Percentiles rank a stretch among this genome's conserved stretches.
These are phyloP conservation scores for Drosophila rufa DNA, from an alignment of 1,140 invertebrate genomes.

Conservation along the genomic window DNA sequence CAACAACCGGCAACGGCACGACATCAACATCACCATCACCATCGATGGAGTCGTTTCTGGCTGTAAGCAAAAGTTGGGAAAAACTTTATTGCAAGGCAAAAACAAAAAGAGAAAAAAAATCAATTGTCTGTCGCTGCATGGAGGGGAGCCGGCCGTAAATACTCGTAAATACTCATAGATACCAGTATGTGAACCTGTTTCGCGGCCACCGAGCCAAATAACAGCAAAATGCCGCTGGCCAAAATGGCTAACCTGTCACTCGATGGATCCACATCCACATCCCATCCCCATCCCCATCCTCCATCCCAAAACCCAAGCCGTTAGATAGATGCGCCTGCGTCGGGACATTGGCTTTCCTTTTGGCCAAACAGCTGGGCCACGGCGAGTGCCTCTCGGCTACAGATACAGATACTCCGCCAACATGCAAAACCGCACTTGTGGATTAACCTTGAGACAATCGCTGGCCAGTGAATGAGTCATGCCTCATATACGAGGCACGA, in stretches of 20 bases:
- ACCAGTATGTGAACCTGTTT: slow-evolving; percentile 69
- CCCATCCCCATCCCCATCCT: background rate
- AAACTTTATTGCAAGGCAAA: slow-evolving; percentile 64
- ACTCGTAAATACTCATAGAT: slow-evolving; percentile 16
- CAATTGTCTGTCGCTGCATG: slow-evolving; percentile 67
- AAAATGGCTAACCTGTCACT: slow-evolving; percentile 16
- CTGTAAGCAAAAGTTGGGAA: slow-evolving; percentile 60
- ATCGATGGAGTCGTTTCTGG: slow-evolving; percentile 69
- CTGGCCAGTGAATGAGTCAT: slow-evolving; percentile 47
- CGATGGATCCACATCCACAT: slow-evolving; percentile 10
- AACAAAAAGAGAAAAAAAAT: slow-evolving; percentile 73
- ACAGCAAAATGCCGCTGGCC: slow-evolving; percentile 70
- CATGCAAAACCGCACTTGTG: slow-evolving; percentile 65
- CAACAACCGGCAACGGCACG: slow-evolving; percentile 61
- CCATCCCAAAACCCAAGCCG: background rate
- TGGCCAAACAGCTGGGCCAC: slow-evolving; percentile 12
- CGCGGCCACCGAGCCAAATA: slow-evolving; percentile 49
- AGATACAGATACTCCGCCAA: slow-evolving; percentile 36
- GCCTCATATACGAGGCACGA: slow-evolving; percentile 1
- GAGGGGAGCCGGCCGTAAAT: background rate
- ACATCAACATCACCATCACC: slow-evolving; percentile 43
- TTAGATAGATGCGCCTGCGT: slow-evolving; percentile 49
- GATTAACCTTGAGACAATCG: slow-evolving; percentile 44
- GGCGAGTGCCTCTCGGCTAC: slow-evolving; percentile 26
- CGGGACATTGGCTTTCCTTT: slow-evolving; percentile 63